Evolutionary conservation across 2,113 vertebrate genomes (phyloP).

Genomic region (Daboia siamensis): DNA sequence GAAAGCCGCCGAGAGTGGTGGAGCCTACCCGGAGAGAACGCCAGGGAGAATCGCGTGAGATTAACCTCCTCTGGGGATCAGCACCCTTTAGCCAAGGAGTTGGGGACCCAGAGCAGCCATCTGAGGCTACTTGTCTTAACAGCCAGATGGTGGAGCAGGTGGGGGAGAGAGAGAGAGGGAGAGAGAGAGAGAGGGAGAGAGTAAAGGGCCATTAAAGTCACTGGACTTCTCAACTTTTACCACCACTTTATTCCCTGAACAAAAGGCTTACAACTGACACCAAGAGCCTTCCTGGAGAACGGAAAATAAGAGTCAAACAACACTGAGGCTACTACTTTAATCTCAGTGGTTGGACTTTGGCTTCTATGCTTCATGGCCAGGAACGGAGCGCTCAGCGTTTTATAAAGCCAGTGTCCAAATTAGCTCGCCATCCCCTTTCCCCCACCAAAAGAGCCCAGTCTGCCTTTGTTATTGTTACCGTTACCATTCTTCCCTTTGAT

Average conservation of each 20-base stretch:
- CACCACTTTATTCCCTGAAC: neutral
- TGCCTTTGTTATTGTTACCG: neutral
- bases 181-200: neutral
- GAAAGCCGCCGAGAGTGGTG: conserved; percentile 29
- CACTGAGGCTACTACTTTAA: neutral
- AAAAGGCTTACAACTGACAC: neutral
- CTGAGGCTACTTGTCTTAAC: neutral
- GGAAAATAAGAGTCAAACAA: neutral
- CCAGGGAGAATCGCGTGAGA: conserved; percentile 30
- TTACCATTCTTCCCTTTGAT: neutral
- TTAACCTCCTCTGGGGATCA: neutral
- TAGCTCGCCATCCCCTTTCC: neutral
- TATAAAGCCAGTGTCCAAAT: neutral
- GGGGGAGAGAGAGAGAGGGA: neutral
- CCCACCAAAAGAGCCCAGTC: neutral
- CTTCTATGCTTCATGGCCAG: neutral
- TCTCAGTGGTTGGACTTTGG: neutral
- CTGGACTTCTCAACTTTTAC: neutral
- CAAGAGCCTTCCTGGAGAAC: neutral
- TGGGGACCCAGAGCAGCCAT: neutral
- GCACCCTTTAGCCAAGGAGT: neutral
- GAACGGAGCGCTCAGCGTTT: neutral
- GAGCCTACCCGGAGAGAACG: conserved; percentile 17
- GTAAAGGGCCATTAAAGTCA: neutral
- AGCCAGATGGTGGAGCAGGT: neutral